Percentiles rank a stretch among this genome's conserved stretches.
Conservation (phyloP, 2,888 invertebrate genomes). For the Netelia virgata region DNA sequence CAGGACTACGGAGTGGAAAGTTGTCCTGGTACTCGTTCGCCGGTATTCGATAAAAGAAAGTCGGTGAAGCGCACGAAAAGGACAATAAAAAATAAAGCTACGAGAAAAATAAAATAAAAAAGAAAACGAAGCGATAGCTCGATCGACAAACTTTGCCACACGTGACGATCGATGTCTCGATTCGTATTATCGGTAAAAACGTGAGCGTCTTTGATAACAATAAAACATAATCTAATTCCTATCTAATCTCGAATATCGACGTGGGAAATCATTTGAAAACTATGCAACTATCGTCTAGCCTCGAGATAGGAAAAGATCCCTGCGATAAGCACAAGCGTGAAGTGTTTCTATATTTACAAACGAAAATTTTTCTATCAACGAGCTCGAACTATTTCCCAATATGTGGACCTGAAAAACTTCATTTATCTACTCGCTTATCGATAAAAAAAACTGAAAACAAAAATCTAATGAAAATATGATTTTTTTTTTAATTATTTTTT, state of each 20-base stretch:
- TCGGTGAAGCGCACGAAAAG: slow-evolving; percentile 16
- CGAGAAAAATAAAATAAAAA: neutral
- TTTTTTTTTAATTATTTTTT: too few relatives aligned
- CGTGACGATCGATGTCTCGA: neutral
- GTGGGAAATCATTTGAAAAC: slow-evolving; percentile 1
- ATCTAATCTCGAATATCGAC: slow-evolving; percentile 14
- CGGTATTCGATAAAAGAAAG: slow-evolving; percentile 58
- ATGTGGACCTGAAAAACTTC: neutral
- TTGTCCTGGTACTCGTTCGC: slow-evolving; percentile 57
- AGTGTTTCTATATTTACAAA: slow-evolving; percentile 8
- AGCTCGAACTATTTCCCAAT: neutral
- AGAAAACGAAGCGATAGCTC: neutral
- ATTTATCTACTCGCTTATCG: neutral
- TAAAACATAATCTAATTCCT: slow-evolving; percentile 26
- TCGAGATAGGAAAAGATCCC: neutral
- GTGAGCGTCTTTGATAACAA: neutral
- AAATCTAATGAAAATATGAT: too few relatives aligned
- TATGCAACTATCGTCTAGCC: neutral
- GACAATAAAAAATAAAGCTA: slow-evolving; percentile 18
- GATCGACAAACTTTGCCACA: slow-evolving; percentile 15
- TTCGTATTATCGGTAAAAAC: slow-evolving; percentile 29
- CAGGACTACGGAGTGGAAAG: slow-evolving; percentile 58
- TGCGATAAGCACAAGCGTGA: slow-evolving; percentile 13
- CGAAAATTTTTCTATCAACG: slow-evolving; percentile 49
- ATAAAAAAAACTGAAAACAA: too few relatives aligned